Evolutionary conservation across 2,888 invertebrate genomes (phyloP), one percentile per base, ranked within the genome.

Genomic region (Hyalella azteca): DNA sequence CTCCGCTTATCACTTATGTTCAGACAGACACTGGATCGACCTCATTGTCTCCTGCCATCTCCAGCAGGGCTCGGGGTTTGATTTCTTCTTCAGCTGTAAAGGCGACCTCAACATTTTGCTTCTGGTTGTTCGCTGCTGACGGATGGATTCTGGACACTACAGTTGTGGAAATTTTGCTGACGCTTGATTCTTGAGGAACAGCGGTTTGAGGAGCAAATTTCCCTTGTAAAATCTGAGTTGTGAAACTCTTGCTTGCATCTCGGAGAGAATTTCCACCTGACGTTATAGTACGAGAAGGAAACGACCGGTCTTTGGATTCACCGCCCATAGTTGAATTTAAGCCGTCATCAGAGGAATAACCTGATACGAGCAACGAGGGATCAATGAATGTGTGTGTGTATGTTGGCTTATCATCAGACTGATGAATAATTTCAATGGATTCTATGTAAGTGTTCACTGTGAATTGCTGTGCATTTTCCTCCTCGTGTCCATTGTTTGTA

Each of bases 91-190:
- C 75, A 3, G 40, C 75, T n/a, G 75, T 75, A 22, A 75, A 45
- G 45, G 41, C 75, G 29, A 75, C 75, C 32, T 45, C n/a, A 39
- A 75, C 45, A 13, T 75, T 45, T 75, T 75, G 75, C 22, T 75
- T 32, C 75, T 41, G 26, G 26, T 19, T 7, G 39, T 22, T 36
- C 45, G 40, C 32, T n/a, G 40, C 45, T 45, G 75, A 26, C 7
- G 75, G 75, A 26, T 75, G n/a, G 36, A n/a, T 66, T 66, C 66
- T 66, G 13, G 66, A 66, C 66, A 66, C 66, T 15, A 66, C 66
- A 66, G 66, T 66, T 9, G 66, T 66, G 29, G 66, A 66, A 36
- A 66, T 66, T 66, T 66, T 66, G 66, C 15, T 19, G 19, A n/a
- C 36, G 15, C 36, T 36, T 29, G 29, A 15, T 13, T 29, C 0